A percentile compares a stretch with the other conserved stretches of the same genome.
phyloP scores from a whole-genome alignment of 2,888 invertebrate species.

The Metopia argyrocephala region DNA sequence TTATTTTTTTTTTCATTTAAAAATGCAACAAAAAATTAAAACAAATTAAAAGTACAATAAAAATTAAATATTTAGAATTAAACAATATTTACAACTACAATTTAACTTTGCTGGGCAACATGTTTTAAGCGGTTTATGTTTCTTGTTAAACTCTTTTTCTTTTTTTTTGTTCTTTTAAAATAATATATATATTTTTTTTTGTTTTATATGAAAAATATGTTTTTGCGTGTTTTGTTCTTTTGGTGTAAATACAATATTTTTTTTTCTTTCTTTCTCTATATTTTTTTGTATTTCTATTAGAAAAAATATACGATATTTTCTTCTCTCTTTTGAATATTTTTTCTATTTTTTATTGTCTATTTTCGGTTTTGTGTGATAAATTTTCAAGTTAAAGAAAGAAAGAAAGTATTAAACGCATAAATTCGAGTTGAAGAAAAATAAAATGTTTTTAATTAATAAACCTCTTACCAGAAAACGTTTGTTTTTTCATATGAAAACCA shows the following conservation, averaged over 20 bases:
- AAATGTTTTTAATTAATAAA: no score
- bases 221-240: constrained; percentile 16
- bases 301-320: constrained; percentile 44
- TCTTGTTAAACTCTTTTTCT: not conserved
- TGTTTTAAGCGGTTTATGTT: constrained; percentile 11
- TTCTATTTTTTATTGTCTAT: constrained; percentile 58
- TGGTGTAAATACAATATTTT: constrained; percentile 49
- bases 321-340: constrained; percentile 8
- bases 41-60: constrained; percentile 2
- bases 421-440: not conserved
- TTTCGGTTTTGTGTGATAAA: constrained; percentile 44
- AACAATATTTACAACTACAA: constrained; percentile 51
- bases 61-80: constrained; percentile 40
- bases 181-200: not conserved
- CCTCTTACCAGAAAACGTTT: no score
- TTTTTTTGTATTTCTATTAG: constrained; percentile 45
- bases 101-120: constrained; percentile 47
- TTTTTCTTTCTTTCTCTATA: no score
- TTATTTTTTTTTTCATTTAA: not conserved
- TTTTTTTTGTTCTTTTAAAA: constrained; percentile 18
- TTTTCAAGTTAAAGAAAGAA: not conserved
- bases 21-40: not conserved
- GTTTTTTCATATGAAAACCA: no score
- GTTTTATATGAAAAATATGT: constrained; percentile 44
- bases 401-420: not conserved